Conservation (phyloP, 2,888 invertebrate genomes). For the Odontocolon sp. region DNA sequence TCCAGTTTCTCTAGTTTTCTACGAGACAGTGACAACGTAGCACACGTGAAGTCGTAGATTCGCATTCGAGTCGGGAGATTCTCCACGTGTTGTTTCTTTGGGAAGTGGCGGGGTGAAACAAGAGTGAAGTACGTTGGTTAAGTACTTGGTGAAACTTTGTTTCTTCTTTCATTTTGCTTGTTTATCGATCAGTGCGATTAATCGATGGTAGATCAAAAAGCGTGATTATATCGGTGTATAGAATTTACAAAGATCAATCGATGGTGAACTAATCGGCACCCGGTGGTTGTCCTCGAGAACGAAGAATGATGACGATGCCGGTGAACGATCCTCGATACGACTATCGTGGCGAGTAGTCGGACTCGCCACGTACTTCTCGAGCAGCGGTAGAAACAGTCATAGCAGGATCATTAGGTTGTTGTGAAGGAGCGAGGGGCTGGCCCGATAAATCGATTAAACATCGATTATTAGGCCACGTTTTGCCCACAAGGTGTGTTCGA, state of each 20-base stretch:
- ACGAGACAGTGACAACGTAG: background rate
- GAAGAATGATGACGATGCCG: slow-evolving; percentile 51
- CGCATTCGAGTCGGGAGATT: background rate
- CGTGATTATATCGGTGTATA: too few species aligned
- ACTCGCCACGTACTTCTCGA: slow-evolving; percentile 51
- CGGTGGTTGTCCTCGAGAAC: slow-evolving; percentile 22
- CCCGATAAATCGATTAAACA: slow-evolving; percentile 54
- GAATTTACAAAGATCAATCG: background rate
- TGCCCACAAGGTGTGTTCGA: slow-evolving; percentile 44
- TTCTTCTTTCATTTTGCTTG: background rate
- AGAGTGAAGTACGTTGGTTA: background rate
- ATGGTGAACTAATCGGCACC: slow-evolving; percentile 9
- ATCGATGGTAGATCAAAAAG: background rate
- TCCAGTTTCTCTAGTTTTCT: background rate
- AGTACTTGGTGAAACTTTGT: background rate
- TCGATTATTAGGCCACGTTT: slow-evolving; percentile 49
- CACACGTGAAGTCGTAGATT: background rate
- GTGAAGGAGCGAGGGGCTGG: slow-evolving; percentile 40
- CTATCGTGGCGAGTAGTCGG: slow-evolving; percentile 58
- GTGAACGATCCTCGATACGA: slow-evolving; percentile 53
- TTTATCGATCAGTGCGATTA: background rate
- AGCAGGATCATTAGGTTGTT: background rate
- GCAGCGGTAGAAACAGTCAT: slow-evolving; percentile 2
- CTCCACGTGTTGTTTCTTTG: background rate
- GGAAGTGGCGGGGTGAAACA: background rate